Conservation (phyloP, 2,113 vertebrate genomes). For the Boleophthalmus pectinirostris region DNA sequence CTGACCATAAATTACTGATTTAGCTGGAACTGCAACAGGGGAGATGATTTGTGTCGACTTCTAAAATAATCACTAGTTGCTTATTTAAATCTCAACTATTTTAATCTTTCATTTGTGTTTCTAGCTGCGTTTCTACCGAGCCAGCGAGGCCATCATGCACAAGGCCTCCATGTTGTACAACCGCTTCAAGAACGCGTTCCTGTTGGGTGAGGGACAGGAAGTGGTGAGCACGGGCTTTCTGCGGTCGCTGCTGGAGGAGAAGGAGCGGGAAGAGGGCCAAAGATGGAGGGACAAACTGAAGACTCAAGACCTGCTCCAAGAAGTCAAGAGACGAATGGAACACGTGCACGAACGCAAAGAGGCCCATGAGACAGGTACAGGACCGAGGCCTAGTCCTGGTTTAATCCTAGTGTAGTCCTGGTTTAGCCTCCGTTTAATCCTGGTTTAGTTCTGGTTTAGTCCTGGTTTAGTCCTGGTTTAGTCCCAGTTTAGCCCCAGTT, state of each 20-base stretch:
- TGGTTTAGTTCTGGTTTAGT: too few species aligned
- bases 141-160: slow-evolving; percentile 91
- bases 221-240: slow-evolving; percentile 88
- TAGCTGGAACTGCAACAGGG: too few species aligned
- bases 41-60: too few species aligned
- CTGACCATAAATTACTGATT: too few species aligned
- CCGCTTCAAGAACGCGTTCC: slow-evolving; percentile 94
- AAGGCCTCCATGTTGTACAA: slow-evolving; percentile 96
- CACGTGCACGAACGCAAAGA: slow-evolving; percentile 23
- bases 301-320: slow-evolving; percentile 18
- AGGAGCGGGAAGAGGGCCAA: slow-evolving; percentile 84
- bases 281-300: slow-evolving; percentile 36
- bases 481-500: not conserved
- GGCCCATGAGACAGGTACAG: not conserved
- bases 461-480: too few species aligned
- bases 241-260: slow-evolving; percentile 88
- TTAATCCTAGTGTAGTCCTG: too few species aligned
- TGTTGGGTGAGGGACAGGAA: slow-evolving; percentile 91
- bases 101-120: not conserved
- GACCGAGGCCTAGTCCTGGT: not conserved
- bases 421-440: not conserved
- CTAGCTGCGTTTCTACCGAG: slow-evolving; percentile 90
- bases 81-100: too few species aligned
- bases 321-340: slow-evolving; percentile 11
- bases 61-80: too few species aligned